Evolutionary conservation across 2,797 vertebrate genomes (phyloP).

Genomic region (Fistularia commersonii): DNA sequence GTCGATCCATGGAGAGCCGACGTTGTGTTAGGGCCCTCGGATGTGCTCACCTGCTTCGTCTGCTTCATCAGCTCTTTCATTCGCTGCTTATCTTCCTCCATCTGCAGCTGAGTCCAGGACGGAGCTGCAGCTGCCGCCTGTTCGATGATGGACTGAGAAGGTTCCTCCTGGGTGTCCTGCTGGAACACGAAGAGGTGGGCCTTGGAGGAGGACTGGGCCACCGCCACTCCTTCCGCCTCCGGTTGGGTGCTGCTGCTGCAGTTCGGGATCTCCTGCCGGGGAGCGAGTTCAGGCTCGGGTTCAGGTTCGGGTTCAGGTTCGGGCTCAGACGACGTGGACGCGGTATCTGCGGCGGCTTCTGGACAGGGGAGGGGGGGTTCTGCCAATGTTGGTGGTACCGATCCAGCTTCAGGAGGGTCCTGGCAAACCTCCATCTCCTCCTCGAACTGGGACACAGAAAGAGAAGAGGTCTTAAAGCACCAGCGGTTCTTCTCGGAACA

Average conservation of each 20-base stretch:
- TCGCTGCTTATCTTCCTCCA: constrained; percentile 57
- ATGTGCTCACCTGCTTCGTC: constrained; percentile 70
- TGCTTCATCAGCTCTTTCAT: constrained; percentile 79
- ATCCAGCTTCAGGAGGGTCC: constrained; percentile 1
- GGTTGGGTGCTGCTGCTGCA: background rate
- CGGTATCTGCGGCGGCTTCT: background rate
- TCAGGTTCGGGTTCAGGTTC: too few relatives aligned
- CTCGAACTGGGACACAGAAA: constrained; percentile 36
- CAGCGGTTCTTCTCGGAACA: background rate
- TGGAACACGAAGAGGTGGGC: constrained; percentile 72
- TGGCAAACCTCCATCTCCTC: constrained; percentile 9
- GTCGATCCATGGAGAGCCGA: background rate
- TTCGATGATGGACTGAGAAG: constrained; percentile 18
- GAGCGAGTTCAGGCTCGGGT: constrained; percentile 5
- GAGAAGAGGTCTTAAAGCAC: background rate
- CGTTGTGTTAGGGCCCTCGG: too few relatives aligned
- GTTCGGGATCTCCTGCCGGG: constrained; percentile 4
- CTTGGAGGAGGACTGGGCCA: constrained; percentile 18
- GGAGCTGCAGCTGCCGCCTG: constrained; percentile 6
- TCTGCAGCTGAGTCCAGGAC: constrained; percentile 50
- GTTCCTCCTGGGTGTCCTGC: constrained; percentile 60
- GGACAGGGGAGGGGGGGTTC: background rate
- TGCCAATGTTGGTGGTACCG: background rate
- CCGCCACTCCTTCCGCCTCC: background rate
- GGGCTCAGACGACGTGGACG: too few relatives aligned